Evolutionary conservation across 2,888 invertebrate species (phyloP).

Genomic region (Opisthograptis luteolata): DNA sequence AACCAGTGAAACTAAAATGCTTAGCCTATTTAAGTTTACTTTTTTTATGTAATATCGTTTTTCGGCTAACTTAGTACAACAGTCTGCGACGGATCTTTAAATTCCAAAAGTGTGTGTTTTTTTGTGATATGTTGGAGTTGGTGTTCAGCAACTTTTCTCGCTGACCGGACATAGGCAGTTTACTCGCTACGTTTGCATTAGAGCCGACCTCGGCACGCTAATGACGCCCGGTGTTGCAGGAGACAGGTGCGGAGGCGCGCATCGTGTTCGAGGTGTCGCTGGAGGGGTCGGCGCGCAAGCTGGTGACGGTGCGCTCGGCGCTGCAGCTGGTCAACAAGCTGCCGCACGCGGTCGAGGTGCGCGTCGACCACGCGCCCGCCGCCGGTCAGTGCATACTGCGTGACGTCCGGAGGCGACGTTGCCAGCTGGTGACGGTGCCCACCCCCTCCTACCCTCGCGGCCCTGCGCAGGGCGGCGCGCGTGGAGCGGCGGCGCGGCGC

Average conservation of each 20-base stretch:
- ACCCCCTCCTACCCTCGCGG: background rate
- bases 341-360: constrained; percentile 86
- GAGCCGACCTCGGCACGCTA: background rate
- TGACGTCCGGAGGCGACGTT: too few species aligned
- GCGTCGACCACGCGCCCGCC: constrained; percentile 65
- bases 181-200: too few species aligned
- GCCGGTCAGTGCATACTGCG: constrained; percentile 43
- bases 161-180: too few species aligned
- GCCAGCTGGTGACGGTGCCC: too few species aligned
- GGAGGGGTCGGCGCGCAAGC: constrained; percentile 96
- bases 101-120: too few species aligned
- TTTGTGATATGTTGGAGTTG: too few species aligned
- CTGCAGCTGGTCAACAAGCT: constrained; percentile 91
- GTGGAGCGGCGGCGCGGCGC: constrained; percentile 38
- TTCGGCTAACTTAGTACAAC: too few species aligned
- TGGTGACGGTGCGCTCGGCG: constrained; percentile 96
- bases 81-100: too few species aligned
- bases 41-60: too few species aligned
- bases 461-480: constrained; percentile 32
- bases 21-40: too few species aligned
- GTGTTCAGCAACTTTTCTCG: too few species aligned
- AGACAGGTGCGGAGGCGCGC: constrained; percentile 85
- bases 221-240: constrained; percentile 44
- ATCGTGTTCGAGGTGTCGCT: constrained; percentile 96
- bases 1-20: too few species aligned